These are phyloP conservation scores for Halcyon chelicuti DNA, from an alignment of 2,797 vertebrate species.

Conservation along the genomic window DNA sequence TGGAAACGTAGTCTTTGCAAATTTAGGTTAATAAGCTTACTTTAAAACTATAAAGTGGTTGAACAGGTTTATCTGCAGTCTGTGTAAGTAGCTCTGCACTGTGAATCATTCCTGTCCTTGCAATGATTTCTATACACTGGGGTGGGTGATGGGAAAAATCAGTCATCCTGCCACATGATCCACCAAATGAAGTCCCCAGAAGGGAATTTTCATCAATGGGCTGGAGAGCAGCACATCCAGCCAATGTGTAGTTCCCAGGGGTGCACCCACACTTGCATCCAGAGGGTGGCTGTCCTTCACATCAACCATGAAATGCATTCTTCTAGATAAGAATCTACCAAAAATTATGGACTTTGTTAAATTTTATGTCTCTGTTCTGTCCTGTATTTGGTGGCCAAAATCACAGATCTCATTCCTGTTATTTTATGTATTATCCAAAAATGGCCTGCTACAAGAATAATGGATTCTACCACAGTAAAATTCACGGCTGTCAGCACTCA, in stretches of 20 bases:
- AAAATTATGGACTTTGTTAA: background rate
- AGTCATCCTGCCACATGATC: background rate
- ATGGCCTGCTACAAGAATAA: background rate
- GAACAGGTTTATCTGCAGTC: background rate
- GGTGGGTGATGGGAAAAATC: background rate
- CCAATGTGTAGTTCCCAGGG: background rate
- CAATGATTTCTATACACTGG: background rate
- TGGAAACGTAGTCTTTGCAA: background rate
- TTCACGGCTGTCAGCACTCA: background rate
- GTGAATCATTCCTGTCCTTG: background rate
- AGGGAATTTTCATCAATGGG: background rate
- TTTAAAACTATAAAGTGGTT: background rate
- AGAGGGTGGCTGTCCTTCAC: background rate
- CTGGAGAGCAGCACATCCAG: background rate
- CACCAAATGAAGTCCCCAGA: background rate
- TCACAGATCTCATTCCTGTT: background rate
- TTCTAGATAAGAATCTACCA: background rate
- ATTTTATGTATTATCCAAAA: background rate
- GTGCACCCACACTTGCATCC: background rate
- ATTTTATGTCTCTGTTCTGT: fast-evolving
- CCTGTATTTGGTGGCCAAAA: background rate
- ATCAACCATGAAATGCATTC: background rate
- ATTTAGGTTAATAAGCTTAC: background rate
- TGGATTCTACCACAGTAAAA: background rate
- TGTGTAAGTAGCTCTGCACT: background rate